Evolutionary conservation across 2,888 invertebrate genomes (phyloP), one percentile per base, ranked within the genome.

Genomic region (Eudemis profundana): DNA sequence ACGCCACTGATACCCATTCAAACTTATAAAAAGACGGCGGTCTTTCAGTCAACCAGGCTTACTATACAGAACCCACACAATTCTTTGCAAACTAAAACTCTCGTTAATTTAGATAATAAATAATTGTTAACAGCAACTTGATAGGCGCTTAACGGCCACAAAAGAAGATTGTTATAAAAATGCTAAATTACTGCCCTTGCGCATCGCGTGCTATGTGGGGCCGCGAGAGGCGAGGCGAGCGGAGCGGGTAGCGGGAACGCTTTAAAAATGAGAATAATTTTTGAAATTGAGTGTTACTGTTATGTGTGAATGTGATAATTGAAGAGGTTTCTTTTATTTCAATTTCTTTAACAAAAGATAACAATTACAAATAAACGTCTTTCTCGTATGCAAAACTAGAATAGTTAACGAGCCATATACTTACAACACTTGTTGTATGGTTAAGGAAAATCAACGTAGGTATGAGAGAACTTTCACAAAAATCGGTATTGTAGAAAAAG

Each of bases 91-190:
- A 38, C 50, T 57, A 50, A 23, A 23, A 17, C 33, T 17, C 50
- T 42, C 19, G 36, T 53, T 65, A 53, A 65, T 65, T 59, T 60
- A 47, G 51, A 53, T 60, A 60, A 53, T 65, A 65, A 65, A 60
- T 60, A 60, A 65, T 65, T 46, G 60, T 60, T 36, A 57, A 44
- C 60, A 53, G 66, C 54, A 12, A 60, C 61, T 69, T 77, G 83
- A 82, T 83, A 84, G 82, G 72, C 70, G 72, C 81, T 81, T 78
- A 81, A 84, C 83, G 78, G 79, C 75, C 75, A 72, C 78, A 77
- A 78, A 78, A 73, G 76, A 72, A 80, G 77, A 79, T 79, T 83
- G 80, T 77, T 81, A 78, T 78, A 77, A 84, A 83, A 84, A 84
- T 81, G 77, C 70, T 74, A 76, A 82, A 81, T 77, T 76, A 78